Conservation (phyloP, 2,888 invertebrate genomes). For the Cistogaster globosa region DNA sequence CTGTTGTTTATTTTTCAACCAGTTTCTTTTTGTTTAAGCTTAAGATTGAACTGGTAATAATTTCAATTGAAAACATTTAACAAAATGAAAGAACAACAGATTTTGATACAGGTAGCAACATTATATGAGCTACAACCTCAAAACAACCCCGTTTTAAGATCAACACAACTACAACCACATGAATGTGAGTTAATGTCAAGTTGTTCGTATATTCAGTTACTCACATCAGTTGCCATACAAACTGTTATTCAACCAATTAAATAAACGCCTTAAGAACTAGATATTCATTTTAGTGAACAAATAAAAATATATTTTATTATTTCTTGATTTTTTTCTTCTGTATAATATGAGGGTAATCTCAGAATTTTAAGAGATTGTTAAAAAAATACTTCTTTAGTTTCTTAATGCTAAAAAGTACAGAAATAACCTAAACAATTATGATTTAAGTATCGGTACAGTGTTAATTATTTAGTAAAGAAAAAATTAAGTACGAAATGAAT, state of each 20-base stretch:
- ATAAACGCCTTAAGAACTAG: slow-evolving; percentile 32
- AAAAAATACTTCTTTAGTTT: too few species aligned
- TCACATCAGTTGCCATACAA: slow-evolving; percentile 51
- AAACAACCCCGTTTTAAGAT: slow-evolving; percentile 39
- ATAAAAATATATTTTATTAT: too few species aligned
- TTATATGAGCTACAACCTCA: slow-evolving; percentile 1
- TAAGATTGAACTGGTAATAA: slow-evolving; percentile 21
- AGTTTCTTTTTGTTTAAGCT: slow-evolving; percentile 45
- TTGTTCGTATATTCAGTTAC: slow-evolving; percentile 1
- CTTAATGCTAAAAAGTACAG: too few species aligned
- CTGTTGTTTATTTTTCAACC: slow-evolving; percentile 42
- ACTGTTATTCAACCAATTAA: slow-evolving; percentile 18
- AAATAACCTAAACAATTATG: too few species aligned
- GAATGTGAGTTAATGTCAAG: slow-evolving; percentile 17
- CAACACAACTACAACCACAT: not conserved
- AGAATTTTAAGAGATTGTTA: too few species aligned
- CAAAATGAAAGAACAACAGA: slow-evolving; percentile 25
- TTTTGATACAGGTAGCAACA: slow-evolving; percentile 48
- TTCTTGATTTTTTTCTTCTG: too few species aligned
- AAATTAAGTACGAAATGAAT: too few species aligned
- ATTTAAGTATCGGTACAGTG: too few species aligned
- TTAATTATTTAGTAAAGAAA: too few species aligned
- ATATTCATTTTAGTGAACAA: slow-evolving; percentile 25
- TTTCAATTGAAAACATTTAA: slow-evolving; percentile 44
- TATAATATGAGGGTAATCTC: too few species aligned